A percentile compares a stretch with the other conserved stretches of the same genome.
Conservation (phyloP, 2,797 vertebrate species). For the Urocyon cinereoargenteus region DNA sequence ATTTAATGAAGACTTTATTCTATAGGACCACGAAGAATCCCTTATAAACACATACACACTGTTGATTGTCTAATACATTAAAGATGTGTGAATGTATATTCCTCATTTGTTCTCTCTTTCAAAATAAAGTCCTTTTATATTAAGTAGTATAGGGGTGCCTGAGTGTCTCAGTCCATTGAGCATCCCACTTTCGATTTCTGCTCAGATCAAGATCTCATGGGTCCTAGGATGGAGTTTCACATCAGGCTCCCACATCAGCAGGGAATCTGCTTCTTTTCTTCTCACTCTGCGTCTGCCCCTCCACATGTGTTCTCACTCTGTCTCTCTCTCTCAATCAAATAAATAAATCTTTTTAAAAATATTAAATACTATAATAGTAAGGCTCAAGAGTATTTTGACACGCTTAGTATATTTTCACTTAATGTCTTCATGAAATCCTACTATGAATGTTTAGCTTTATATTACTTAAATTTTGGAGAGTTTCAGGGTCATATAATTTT, state of each 20-base stretch:
- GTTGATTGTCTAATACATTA: neutral
- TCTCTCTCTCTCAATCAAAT: too few species aligned
- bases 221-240: too few species aligned
- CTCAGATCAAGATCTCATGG: too few species aligned
- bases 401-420: neutral
- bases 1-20: neutral
- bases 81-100: neutral
- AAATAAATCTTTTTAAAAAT: neutral
- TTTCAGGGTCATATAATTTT: conserved; percentile 28
- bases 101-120: neutral
- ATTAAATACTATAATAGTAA: neutral
- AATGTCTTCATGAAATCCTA: neutral
- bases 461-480: conserved; percentile 9
- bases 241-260: too few species aligned
- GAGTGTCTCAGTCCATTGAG: too few species aligned
- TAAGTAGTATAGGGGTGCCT: neutral
- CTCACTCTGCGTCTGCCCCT: too few species aligned
- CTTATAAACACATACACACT: neutral
- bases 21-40: neutral
- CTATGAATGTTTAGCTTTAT: neutral
- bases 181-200: too few species aligned
- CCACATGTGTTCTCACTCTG: too few species aligned
- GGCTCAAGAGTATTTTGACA: neutral
- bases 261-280: too few species aligned
- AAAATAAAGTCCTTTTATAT: conserved; percentile 15